Conservation (phyloP, 2,888 invertebrate genomes). For the Ichneumoninae sp. region DNA sequence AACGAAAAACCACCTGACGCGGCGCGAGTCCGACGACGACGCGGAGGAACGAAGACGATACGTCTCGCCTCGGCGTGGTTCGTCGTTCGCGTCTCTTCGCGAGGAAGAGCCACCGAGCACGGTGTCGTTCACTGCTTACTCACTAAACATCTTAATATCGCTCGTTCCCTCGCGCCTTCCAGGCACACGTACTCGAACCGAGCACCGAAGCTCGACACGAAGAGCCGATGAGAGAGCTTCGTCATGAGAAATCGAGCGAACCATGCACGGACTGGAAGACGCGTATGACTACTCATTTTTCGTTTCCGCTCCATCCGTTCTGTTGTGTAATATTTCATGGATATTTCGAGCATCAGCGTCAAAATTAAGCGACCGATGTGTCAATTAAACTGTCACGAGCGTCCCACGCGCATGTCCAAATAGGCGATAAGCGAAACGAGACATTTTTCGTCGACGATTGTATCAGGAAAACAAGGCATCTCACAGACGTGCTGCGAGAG, state of each 20-base stretch:
- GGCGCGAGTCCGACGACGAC: conserved; percentile 68
- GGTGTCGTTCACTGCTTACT: conserved; percentile 75
- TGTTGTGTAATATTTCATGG: conserved; percentile 8
- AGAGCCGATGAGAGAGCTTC: neutral
- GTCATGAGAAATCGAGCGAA: neutral
- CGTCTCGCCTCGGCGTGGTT: conserved; percentile 6
- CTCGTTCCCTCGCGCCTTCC: conserved; percentile 39
- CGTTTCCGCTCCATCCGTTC: neutral
- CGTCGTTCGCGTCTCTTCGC: conserved; percentile 48
- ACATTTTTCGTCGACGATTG: conserved; percentile 50
- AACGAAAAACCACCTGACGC: conserved; percentile 76
- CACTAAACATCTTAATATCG: conserved; percentile 78
- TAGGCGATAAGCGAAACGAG: conserved; percentile 57
- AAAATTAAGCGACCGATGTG: conserved; percentile 7
- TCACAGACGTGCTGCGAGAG: neutral
- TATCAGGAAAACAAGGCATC: conserved; percentile 19
- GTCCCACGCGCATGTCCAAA: conserved; percentile 47
- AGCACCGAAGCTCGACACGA: neutral
- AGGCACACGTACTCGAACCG: conserved; percentile 9
- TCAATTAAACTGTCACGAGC: conserved; percentile 43
- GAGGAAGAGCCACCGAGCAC: conserved; percentile 53
- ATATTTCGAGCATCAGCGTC: conserved; percentile 1
- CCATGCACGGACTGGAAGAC: neutral
- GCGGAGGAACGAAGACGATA: conserved; percentile 30
- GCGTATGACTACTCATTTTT: neutral